Base-by-base conservation (phyloP, 2,797 vertebrate species). In the Mormyrops attenuatus region DNA sequence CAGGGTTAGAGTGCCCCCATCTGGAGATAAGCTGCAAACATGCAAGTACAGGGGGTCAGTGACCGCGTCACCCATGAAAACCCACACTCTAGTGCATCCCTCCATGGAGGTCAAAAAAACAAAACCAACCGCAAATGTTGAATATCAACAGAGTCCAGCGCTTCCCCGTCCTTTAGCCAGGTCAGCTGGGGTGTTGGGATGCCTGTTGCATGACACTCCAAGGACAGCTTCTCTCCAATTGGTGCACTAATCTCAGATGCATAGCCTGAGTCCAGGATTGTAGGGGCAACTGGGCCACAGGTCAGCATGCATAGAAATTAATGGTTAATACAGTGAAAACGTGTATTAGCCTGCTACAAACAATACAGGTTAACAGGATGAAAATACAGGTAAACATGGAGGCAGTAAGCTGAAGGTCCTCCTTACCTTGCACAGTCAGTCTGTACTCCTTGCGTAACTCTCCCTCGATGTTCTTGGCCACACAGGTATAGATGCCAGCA, bases 81-180 rank as follows among this genome's bases (percentile, higher is more conserved):
- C 34, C 22, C 2, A 38, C 20, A 73, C n/a, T 49, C 30, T 85
- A 5, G 26, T 44, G 11, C 55, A 38, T 34, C 20, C 63, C 44
- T 73, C 22, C 4, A 5, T 11, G 82, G 13, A 17, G 15, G 86
- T 34, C 15, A 34, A 26, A 20, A 6, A 22, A 26, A 22, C 1
- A 13, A 63, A 86, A 89, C 96, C 95, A 95, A 98, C 98, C 92
- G 88, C 53, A 77, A 88, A 92, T 11, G 95, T 89, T 90, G 93
- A 5, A 89, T 90, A 38, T 91, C 89, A 0, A 92, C 94, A 89
- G 92, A 92, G 44, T 91, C 92, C 90, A 99, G 93, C 0, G 95
- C 96, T 69, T 92, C 91, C 26, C 97, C 97, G 0, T 98, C 97
- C 92, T 97, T 98, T 89, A 98, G 93, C 98, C 98, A 99, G 92